phyloP scores from a whole-genome alignment of 2,888 invertebrate genomes.

The Scaptodrosophila latifasciaeformis region DNA sequence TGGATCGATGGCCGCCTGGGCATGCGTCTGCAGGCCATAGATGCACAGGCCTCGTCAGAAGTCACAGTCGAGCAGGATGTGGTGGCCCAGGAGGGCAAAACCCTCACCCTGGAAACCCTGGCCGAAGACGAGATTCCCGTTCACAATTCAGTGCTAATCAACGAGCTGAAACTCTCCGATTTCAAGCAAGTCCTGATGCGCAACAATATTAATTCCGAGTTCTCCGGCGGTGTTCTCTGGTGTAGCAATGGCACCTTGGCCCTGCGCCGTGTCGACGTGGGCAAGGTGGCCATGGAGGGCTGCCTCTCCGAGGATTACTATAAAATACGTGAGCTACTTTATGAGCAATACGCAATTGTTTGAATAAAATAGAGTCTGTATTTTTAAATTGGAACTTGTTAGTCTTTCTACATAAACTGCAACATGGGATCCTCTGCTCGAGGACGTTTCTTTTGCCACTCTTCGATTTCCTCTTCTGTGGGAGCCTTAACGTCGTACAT shows the following conservation, averaged over 20 bases:
- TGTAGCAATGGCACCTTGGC: slow-evolving; percentile 94
- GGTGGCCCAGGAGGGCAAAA: slow-evolving; percentile 76
- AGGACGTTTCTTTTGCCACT: slow-evolving; percentile 89
- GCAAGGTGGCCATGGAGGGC: slow-evolving; percentile 94
- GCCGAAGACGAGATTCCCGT: slow-evolving; percentile 77
- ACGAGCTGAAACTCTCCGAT: slow-evolving; percentile 93
- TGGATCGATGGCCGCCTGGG: slow-evolving; percentile 92
- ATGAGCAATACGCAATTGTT: slow-evolving; percentile 97
- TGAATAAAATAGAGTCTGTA: slow-evolving; percentile 73
- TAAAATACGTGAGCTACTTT: slow-evolving; percentile 91
- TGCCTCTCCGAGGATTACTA: slow-evolving; percentile 96
- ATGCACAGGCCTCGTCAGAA: slow-evolving; percentile 71
- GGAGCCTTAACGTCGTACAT: slow-evolving; percentile 89
- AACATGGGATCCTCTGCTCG: slow-evolving; percentile 96
- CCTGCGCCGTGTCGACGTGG: slow-evolving; percentile 91
- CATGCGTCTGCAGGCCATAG: slow-evolving; percentile 79
- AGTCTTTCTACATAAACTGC: slow-evolving; percentile 77
- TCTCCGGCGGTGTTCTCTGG: slow-evolving; percentile 93
- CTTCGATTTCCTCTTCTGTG: slow-evolving; percentile 94
- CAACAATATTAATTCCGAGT: slow-evolving; percentile 87
- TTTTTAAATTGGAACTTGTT: neutral
- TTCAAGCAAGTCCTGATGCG: slow-evolving; percentile 88
- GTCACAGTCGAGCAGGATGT: slow-evolving; percentile 54
- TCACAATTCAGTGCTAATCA: slow-evolving; percentile 92
- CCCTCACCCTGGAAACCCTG: slow-evolving; percentile 83